These are phyloP conservation scores for Epizoanthus fatuus DNA, from an alignment of 92 coral and sea anemone species.

Conservation along the genomic window DNA sequence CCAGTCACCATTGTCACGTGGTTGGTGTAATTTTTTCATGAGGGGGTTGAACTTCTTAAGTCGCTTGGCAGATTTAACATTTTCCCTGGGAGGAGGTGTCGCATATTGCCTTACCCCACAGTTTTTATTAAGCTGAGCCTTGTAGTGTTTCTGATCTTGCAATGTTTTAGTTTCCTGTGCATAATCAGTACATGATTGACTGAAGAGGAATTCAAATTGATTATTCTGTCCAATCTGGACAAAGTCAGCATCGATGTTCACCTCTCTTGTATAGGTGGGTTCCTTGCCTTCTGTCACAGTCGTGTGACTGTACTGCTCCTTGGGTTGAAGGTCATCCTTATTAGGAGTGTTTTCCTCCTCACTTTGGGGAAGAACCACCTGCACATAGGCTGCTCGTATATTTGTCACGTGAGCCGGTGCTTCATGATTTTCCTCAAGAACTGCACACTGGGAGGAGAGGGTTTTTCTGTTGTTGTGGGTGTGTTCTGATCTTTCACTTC, in stretches of 20 bases:
- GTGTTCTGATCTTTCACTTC: neutral
- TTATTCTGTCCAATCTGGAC: slow-evolving; percentile 22
- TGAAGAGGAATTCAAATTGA: neutral
- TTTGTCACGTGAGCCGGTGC: neutral
- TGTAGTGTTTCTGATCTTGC: neutral
- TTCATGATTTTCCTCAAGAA: neutral
- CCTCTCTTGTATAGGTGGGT: neutral
- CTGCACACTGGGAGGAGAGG: too few species aligned
- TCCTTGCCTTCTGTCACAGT: neutral
- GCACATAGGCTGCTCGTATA: neutral
- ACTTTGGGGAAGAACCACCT: neutral
- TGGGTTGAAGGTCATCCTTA: too few species aligned
- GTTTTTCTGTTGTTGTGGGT: neutral
- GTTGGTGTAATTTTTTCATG: slow-evolving; percentile 14
- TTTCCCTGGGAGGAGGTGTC: neutral
- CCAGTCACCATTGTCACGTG: slow-evolving; percentile 27
- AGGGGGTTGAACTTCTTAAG: neutral
- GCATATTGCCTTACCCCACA: neutral
- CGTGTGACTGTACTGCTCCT: neutral
- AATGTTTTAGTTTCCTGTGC: neutral
- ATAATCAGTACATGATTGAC: neutral
- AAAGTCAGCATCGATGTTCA: neutral
- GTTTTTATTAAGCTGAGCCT: too few species aligned
- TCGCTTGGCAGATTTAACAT: slow-evolving; percentile 25
- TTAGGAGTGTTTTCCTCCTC: neutral